Evolutionary conservation across 2,888 invertebrate species (phyloP).

Genomic region (Merodon equestris): DNA sequence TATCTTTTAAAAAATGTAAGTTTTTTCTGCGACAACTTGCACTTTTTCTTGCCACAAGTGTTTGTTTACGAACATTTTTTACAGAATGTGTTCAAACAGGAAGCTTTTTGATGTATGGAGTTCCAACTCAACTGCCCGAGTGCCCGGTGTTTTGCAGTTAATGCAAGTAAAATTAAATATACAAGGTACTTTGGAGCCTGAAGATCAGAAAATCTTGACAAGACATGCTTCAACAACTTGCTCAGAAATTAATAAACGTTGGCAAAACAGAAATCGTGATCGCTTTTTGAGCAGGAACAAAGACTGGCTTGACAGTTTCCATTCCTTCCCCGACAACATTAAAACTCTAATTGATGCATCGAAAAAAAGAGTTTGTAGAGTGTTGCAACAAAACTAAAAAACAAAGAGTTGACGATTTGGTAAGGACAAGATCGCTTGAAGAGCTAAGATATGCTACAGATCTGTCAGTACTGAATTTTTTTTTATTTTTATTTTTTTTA

Average conservation of each 20-base stretch:
- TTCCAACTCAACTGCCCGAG: constrained; percentile 10
- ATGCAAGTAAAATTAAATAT: constrained; percentile 13
- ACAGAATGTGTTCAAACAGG: no score
- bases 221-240: no score
- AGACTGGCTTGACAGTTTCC: constrained; percentile 8
- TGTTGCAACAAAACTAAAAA: constrained; percentile 26
- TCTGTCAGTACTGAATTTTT: background rate
- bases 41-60: constrained; percentile 7
- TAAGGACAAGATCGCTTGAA: constrained; percentile 10
- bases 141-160: constrained; percentile 13
- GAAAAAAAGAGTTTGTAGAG: constrained; percentile 7
- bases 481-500: no score
- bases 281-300: background rate
- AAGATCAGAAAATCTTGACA: constrained; percentile 1
- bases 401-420: constrained; percentile 10
- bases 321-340: constrained; percentile 14
- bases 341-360: background rate
- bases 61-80: no score
- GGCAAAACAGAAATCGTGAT: no score
- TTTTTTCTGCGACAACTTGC: constrained; percentile 14
- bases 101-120: constrained; percentile 7
- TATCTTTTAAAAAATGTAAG: constrained; percentile 12
- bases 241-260: background rate
- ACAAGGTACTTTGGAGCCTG: background rate
- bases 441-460: constrained; percentile 17